A percentile compares a stretch with the other conserved stretches of the same genome.
Conservation (phyloP, 2,888 invertebrate species). For the Euphydryas editha region DNA sequence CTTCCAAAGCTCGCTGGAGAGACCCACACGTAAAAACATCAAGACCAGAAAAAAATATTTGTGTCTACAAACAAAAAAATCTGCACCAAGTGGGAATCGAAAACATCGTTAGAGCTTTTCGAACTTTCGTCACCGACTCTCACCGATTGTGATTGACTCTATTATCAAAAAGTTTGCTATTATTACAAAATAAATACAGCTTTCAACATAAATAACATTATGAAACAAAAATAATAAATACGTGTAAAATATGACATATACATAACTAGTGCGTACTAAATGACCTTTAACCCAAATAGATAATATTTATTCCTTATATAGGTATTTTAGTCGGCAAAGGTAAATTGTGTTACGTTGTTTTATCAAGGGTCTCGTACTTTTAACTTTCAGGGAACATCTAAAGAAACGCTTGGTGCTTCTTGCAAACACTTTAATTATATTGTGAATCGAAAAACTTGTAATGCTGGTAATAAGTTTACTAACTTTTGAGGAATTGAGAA, state of each 20-base stretch:
- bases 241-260: not conserved
- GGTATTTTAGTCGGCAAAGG: slow-evolving; percentile 21
- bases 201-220: too few relatives aligned
- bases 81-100: too few relatives aligned
- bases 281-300: slow-evolving; percentile 5
- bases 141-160: too few relatives aligned
- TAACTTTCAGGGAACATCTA: slow-evolving; percentile 28
- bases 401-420: slow-evolving; percentile 25
- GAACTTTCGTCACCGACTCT: too few relatives aligned
- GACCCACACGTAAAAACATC: too few relatives aligned
- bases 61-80: too few relatives aligned
- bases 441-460: slow-evolving; percentile 19
- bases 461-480: slow-evolving; percentile 3
- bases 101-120: too few relatives aligned
- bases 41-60: too few relatives aligned
- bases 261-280: not conserved
- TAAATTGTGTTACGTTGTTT: slow-evolving; percentile 35
- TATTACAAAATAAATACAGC: too few relatives aligned
- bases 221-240: not conserved
- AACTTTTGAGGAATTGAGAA: not conserved
- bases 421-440: slow-evolving; percentile 29
- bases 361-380: slow-evolving; percentile 31
- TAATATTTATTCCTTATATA: not conserved
- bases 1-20: too few relatives aligned
- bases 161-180: too few relatives aligned